Evolutionary conservation across 1,140 invertebrate genomes (phyloP).

Genomic region (Pseudomyrmex dendroicus): DNA sequence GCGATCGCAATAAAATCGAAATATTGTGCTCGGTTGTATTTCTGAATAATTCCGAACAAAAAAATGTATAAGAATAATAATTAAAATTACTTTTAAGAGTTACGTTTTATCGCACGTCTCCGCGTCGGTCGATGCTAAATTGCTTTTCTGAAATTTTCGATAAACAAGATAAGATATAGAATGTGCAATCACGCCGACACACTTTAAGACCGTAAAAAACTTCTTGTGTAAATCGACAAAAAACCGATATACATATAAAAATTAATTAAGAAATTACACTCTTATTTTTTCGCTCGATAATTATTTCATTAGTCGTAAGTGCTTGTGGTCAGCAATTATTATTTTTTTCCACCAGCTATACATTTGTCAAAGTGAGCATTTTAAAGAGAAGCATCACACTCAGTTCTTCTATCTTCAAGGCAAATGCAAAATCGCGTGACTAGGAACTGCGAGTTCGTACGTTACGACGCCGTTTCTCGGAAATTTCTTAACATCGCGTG

Average conservation of each 20-base stretch:
- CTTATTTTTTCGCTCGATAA: not conserved
- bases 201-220: not conserved
- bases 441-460: constrained; percentile 33
- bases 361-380: no score
- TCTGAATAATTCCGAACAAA: not conserved
- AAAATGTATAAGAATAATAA: not conserved
- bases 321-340: not conserved
- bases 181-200: not conserved
- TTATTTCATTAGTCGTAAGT: not conserved
- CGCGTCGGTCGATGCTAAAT: not conserved
- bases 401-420: not conserved
- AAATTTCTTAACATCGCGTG: constrained; percentile 19
- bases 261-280: not conserved
- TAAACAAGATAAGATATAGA: not conserved
- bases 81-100: not conserved
- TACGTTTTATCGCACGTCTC: not conserved
- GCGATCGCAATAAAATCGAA: not conserved
- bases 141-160: not conserved
- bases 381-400: not conserved
- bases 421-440: constrained; percentile 55
- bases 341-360: not conserved
- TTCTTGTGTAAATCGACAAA: not conserved
- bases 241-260: not conserved
- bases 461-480: not conserved
- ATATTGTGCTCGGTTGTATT: not conserved